Percentiles rank a stretch among this genome's conserved stretches.
phyloP scores from a whole-genome alignment of 2,797 vertebrate genomes.

The Neostethus bicornis region DNA sequence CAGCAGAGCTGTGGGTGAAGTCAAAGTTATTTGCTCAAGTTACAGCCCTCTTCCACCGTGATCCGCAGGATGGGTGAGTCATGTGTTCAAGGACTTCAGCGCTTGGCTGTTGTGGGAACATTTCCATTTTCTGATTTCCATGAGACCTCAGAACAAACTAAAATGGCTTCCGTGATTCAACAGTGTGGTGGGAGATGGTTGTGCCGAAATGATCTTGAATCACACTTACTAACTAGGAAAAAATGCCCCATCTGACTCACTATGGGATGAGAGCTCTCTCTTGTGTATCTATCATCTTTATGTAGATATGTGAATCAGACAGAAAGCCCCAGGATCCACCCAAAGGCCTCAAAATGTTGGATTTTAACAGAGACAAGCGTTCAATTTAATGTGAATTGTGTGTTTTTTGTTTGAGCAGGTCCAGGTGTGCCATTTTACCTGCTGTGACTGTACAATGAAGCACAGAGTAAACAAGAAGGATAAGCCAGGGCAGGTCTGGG shows the following conservation, averaged over 20 bases:
- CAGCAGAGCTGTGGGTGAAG: slow-evolving; percentile 44
- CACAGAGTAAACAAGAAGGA: slow-evolving; percentile 21
- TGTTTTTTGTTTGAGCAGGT: neutral
- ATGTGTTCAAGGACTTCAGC: slow-evolving; percentile 71
- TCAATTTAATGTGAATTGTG: neutral
- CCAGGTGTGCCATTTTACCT: slow-evolving; percentile 24
- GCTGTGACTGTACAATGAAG: neutral
- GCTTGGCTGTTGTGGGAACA: slow-evolving; percentile 72
- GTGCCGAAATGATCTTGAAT: slow-evolving; percentile 52
- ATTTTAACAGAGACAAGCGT: neutral
- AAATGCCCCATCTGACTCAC: slow-evolving; percentile 62
- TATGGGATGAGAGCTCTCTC: slow-evolving; percentile 27
- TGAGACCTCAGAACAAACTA: slow-evolving; percentile 73
- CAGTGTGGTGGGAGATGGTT: slow-evolving; percentile 48
- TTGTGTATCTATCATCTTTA: slow-evolving; percentile 32
- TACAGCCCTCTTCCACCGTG: slow-evolving; percentile 67
- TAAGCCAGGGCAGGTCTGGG: slow-evolving; percentile 37
- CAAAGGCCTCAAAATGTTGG: slow-evolving; percentile 8
- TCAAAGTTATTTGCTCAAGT: slow-evolving; percentile 69
- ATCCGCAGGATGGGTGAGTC: slow-evolving; percentile 80
- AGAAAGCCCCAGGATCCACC: slow-evolving; percentile 19
- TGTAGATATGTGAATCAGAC: slow-evolving; percentile 14
- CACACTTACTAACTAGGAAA: slow-evolving; percentile 59
- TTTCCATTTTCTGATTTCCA: slow-evolving; percentile 82
- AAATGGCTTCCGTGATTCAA: slow-evolving; percentile 76